Base-by-base conservation (phyloP, 2,797 vertebrate genomes). In the Intellagama lesueurii region DNA sequence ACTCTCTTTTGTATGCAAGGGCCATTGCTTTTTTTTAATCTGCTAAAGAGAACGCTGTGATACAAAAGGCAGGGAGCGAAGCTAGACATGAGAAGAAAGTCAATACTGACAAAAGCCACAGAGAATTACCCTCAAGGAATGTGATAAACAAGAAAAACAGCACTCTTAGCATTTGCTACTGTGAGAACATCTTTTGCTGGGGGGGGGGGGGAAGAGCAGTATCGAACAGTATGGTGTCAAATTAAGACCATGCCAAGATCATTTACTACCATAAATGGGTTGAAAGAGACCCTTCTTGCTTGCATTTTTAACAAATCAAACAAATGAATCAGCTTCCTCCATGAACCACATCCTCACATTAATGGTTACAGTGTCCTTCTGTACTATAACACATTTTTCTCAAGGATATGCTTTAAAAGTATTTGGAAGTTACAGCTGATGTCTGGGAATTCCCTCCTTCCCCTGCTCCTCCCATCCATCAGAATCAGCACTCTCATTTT, bases 261-360 rank as follows among this genome's bases (percentile, higher is more conserved):
- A 90, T 92, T 93, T 88, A 87, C 26, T 83, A 5, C 16, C 86
- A 28, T 83, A 92, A 90, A 83, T 9, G 73, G 89, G 70, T 89
- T 89, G 87, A 83, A 93, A 82, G 88, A 91, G 88, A 91, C 91
- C 35, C 66, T 30, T 92, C 1, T 52, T 84, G 88, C 8, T 91
- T 32, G 17, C 86, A 93, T 91, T 93, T 87, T 84, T 81, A 56
- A 19, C 90, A 80, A 88, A 83, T 60, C 56, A 88, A 86, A 86
- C 66, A 80, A 24, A 87, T 91, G 66, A 44, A 92, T 72, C 91
- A n/a, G 76, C 73, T 91, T 91, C 79, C 84, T 92, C 68, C 81
- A 78, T 22, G 52, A 81, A 87, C 88, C 91, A 92, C 86, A 64
- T 49, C 68, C 86, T 64, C 2, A 0, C 79, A 79, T 68, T 47